Evolutionary conservation across 2,888 invertebrate genomes (phyloP).

Genomic region (Apodemia zela): DNA sequence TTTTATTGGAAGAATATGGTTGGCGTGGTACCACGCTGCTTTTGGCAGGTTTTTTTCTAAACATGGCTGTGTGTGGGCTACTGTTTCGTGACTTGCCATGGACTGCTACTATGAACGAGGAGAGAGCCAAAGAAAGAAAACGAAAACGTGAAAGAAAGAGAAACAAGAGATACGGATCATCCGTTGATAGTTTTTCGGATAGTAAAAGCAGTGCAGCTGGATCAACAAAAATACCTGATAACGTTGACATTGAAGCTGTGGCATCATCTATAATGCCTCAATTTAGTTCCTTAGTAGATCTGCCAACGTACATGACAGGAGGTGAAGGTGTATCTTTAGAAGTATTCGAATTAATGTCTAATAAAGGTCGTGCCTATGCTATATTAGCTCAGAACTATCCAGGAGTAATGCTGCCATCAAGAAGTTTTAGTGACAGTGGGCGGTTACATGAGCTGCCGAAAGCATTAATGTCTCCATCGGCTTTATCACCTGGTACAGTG

Average conservation of each 20-base stretch:
- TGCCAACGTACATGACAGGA: conserved; percentile 90
- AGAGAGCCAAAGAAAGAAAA: conserved; percentile 82
- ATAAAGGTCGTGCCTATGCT: conserved; percentile 85
- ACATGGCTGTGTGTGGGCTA: conserved; percentile 90
- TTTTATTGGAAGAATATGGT: conserved; percentile 87
- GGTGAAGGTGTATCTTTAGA: conserved; percentile 89
- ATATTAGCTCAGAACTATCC: conserved; percentile 88
- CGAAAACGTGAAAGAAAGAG: conserved; percentile 80
- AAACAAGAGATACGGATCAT: conserved; percentile 80
- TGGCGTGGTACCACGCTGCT: conserved; percentile 93
- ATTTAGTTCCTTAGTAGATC: conserved; percentile 89
- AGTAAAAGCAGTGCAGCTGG: conserved; percentile 84
- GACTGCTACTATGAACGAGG: conserved; percentile 80
- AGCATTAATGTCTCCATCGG: conserved; percentile 50
- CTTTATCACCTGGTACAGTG: conserved; percentile 44
- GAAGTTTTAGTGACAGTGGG: conserved; percentile 85
- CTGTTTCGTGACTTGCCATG: conserved; percentile 86
- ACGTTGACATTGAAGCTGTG: conserved; percentile 57
- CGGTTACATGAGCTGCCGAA: conserved; percentile 63
- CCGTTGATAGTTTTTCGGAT: conserved; percentile 85
- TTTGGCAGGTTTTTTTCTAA: conserved; percentile 88
- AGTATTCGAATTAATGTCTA: conserved; percentile 86
- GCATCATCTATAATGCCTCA: conserved; percentile 69
- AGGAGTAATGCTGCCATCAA: conserved; percentile 84
- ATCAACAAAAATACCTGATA: conserved; percentile 65